phyloP scores from a whole-genome alignment of 2,797 vertebrate species.

The Esox lucius region DNA sequence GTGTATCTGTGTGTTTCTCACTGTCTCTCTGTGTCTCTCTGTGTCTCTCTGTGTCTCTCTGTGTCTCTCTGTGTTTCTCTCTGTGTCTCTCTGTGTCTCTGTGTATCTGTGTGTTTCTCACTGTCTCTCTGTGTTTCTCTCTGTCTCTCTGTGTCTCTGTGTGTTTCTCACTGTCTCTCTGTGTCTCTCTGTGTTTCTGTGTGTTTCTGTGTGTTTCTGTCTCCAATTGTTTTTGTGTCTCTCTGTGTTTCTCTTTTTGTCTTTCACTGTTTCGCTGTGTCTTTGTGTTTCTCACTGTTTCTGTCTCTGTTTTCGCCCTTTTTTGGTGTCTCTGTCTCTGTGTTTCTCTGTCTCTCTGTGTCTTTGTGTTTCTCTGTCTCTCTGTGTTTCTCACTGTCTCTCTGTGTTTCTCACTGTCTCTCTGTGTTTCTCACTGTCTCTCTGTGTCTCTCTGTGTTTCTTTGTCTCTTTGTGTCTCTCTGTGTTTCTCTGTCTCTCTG shows the following conservation, averaged over 20 bases:
- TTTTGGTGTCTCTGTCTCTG: conserved; percentile 35
- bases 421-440: too few species aligned
- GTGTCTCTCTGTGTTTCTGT: too few species aligned
- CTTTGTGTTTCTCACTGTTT: conserved; percentile 21
- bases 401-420: too few species aligned
- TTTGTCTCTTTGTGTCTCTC: too few species aligned
- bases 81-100: conserved; percentile 17
- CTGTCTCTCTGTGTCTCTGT: conserved; percentile 47
- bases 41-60: not conserved
- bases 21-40: conserved; percentile 30
- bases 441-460: too few species aligned
- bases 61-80: conserved; percentile 17
- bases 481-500: too few species aligned
- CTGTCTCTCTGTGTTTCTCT: conserved; percentile 70
- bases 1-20: conserved; percentile 3
- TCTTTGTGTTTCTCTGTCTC: conserved; percentile 22
- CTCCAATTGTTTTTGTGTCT: too few species aligned
- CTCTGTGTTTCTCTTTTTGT: conserved; percentile 29
- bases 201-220: too few species aligned
- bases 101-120: conserved; percentile 71
- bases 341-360: conserved; percentile 26
- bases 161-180: too few species aligned
- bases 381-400: too few species aligned
- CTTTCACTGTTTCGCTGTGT: conserved; percentile 22
- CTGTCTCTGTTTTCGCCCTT: conserved; percentile 35